Evolutionary conservation across 2,797 vertebrate genomes (phyloP), one percentile per base, ranked within the genome.

Genomic region (Enteromius mattozi): DNA sequence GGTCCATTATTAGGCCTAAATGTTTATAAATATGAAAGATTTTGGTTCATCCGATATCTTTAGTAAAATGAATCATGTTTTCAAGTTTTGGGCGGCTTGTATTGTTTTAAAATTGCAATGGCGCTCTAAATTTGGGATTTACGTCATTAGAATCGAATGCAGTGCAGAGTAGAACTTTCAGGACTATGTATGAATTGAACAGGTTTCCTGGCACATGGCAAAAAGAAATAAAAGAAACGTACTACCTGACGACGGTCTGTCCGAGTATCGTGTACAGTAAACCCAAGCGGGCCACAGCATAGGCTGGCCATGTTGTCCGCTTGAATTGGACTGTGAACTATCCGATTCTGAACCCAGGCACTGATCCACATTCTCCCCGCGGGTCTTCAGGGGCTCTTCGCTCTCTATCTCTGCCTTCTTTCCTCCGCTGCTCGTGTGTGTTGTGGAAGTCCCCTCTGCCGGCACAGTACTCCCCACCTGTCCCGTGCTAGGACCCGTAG

Each of bases 251-350:
- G 98, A 99, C 88, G 98, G 98, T 93, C 98, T 95, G 94, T 99
- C 98, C 87, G 98, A 99, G 94, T 99, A 99, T 86, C 98, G 95
- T 92, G 98, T 99, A 95, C 98, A 99, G 94, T 99, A 99, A 81
- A 99, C 98, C 98, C 98, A 99, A 86, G 98, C 98, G 85, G 98
- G 98, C 98, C 98, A 99, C 85, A 99, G 94, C 97, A 99, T 98
- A 88, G 96, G 95, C 91, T 98, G 94, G n/a, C 87, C 89, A 81
- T 87, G 82, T 71, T 94, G 86, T 88, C 92, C 91, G 89, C 91
- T 97, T 80, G 96, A 95, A 94, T 97, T 94, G 95, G 96, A 94
- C 93, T 98, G 97, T 86, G 98, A 98, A 95, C 96, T 97, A 95
- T 99, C 98, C 91, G 97, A 97, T 92, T 99, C 98, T 82, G 98